Evolutionary conservation across 2,797 vertebrate species (phyloP), one percentile per base, ranked within the genome.

Genomic region (Pseudochirops cupreus): DNA sequence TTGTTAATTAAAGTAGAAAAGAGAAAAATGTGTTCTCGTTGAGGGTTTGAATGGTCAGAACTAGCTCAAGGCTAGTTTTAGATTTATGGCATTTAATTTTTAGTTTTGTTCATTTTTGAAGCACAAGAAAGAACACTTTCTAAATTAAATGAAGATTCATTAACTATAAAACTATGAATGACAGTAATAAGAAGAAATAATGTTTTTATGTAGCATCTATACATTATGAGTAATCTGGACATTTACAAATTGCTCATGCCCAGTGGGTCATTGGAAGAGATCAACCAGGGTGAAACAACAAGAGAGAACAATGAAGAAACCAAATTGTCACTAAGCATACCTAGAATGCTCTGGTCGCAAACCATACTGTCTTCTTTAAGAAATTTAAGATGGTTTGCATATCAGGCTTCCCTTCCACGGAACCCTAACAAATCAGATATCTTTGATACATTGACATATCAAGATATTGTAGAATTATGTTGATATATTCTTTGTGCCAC

Each of bases 41-140:
- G 13, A 53, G 58, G 31, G 7, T 50, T 52, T 12, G 54, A 28
- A 12, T 33, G 13, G 54, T 39, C 92, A 87, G 59, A 74, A 24
- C 46, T 57, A 96, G 90, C 92, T 96, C 29, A 92, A 94, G 57
- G 39, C 29, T 97, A 67, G 39, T 31, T 67, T 96, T 21, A 94
- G 16, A 94, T 55, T 94, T 91, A 91, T 92, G 52, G 12, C 46
- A 33, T 58, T 29, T 46, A 52, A 50, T 52, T 18, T 52, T 46
- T 62, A 31, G 39, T 46, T 57, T 46, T 39, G 50, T 57, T 50
- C 28, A 50, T 82, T 92, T 58, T 52, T 62, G 29, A 21, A 56
- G 28, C 21, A 21, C 21, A 21, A 62, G 56, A 24, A 59, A 24
- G 57, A 62, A 50, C 46, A 92, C 54, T 56, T 62, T 52, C 28